phyloP scores from a whole-genome alignment of 2,888 invertebrate genomes.

The Ennomos erosarius region DNA sequence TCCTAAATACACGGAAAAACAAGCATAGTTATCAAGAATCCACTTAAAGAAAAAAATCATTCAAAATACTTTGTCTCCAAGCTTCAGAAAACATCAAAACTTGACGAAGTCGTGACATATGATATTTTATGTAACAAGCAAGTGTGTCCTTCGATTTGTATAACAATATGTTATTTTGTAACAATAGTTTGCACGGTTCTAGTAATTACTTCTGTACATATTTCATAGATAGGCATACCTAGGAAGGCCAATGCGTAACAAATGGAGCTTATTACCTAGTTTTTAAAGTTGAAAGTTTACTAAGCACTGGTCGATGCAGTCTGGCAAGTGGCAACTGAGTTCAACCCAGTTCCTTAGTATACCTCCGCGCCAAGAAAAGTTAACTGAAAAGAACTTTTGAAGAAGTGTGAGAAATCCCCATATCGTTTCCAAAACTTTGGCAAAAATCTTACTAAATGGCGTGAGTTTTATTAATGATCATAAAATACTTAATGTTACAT shows the following conservation, averaged over 20 bases:
- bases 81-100: slow-evolving; percentile 1
- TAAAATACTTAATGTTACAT: no score
- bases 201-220: slow-evolving; percentile 48
- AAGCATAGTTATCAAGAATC: no score
- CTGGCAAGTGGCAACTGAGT: no score
- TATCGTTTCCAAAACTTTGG: no score
- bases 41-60: not conserved
- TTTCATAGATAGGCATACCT: slow-evolving; percentile 12
- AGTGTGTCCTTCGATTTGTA: slow-evolving; percentile 37
- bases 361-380: no score
- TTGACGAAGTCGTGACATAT: slow-evolving; percentile 9
- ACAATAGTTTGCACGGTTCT: slow-evolving; percentile 41
- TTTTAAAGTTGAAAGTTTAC: not conserved
- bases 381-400: no score
- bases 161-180: slow-evolving; percentile 50
- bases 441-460: no score
- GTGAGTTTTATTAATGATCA: no score
- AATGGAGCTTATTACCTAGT: slow-evolving; percentile 7
- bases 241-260: not conserved
- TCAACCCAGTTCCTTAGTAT: no score
- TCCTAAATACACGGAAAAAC: no score
- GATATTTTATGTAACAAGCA: slow-evolving; percentile 36
- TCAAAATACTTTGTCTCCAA: not conserved
- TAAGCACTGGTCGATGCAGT: no score
- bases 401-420: no score